Percentiles rank a stretch among this genome's conserved stretches.
phyloP scores from a whole-genome alignment of 2,888 invertebrate species.

The Gastrophysa polygoni region DNA sequence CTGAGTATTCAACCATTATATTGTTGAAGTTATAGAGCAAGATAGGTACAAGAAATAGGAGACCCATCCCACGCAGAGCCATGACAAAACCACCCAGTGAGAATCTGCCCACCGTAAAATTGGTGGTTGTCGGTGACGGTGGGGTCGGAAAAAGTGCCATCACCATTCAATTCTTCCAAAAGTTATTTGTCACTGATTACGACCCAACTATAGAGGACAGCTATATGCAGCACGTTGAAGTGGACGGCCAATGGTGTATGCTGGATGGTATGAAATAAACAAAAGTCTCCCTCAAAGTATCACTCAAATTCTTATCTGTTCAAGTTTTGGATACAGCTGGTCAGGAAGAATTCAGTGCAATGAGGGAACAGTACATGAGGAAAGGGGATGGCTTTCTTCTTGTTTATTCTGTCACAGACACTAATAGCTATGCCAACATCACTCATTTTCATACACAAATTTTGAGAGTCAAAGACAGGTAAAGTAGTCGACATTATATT shows the following conservation, averaged over 20 bases:
- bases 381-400: slow-evolving; percentile 93
- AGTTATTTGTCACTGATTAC: slow-evolving; percentile 92
- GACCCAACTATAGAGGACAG: slow-evolving; percentile 97
- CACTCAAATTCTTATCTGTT: slow-evolving; percentile 33
- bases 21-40: slow-evolving; percentile 30
- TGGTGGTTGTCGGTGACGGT: slow-evolving; percentile 94
- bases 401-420: slow-evolving; percentile 92
- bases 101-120: slow-evolving; percentile 77
- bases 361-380: slow-evolving; percentile 92
- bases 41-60: slow-evolving; percentile 50
- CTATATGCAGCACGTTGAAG: slow-evolving; percentile 92
- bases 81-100: slow-evolving; percentile 76
- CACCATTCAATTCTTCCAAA: slow-evolving; percentile 96
- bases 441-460: slow-evolving; percentile 89
- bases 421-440: slow-evolving; percentile 89
- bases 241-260: slow-evolving; percentile 91
- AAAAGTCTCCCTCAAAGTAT: no score
- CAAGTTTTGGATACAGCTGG: slow-evolving; percentile 93
- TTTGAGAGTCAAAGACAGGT: slow-evolving; percentile 84
- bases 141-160: slow-evolving; percentile 96
- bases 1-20: background rate
- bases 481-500: slow-evolving; percentile 25
- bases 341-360: slow-evolving; percentile 95
- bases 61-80: slow-evolving; percentile 52
- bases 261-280: slow-evolving; percentile 74